These are phyloP conservation scores for Toxotes lorentzi DNA, from an alignment of 2,797 vertebrate species.

Conservation along the genomic window DNA sequence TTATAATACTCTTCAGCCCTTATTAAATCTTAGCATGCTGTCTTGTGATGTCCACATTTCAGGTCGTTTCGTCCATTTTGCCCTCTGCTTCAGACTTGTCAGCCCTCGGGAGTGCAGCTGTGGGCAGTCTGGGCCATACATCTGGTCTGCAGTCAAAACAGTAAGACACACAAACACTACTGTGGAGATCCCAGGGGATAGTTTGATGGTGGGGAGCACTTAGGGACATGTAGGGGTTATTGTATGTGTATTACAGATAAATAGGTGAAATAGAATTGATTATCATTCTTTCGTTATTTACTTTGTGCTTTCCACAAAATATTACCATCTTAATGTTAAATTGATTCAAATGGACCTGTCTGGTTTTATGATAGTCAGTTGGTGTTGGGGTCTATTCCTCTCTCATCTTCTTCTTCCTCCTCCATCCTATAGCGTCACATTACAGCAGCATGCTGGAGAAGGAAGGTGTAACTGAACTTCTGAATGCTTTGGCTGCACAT, in stretches of 20 bases:
- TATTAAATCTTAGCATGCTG: neutral
- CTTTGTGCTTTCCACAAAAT: neutral
- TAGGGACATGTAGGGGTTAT: neutral
- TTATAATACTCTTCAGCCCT: neutral
- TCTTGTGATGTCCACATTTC: constrained; percentile 38
- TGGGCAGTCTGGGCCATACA: constrained; percentile 98
- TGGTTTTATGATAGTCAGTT: constrained; percentile 11
- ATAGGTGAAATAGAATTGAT: neutral
- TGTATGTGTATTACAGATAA: neutral
- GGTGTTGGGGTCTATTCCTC: neutral
- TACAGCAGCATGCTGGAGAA: constrained; percentile 92
- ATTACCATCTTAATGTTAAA: neutral
- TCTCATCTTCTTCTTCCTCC: constrained; percentile 8
- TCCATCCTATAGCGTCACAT: constrained; percentile 84
- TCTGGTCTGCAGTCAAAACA: constrained; percentile 93
- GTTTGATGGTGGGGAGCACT: neutral
- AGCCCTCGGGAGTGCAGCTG: constrained; percentile 93
- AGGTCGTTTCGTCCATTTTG: constrained; percentile 95
- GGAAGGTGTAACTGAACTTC: constrained; percentile 90
- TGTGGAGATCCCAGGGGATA: neutral
- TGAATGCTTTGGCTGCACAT: constrained; percentile 89
- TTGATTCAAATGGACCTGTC: neutral
- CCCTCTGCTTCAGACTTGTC: constrained; percentile 89
- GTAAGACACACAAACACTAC: constrained; percentile 79
- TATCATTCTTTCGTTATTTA: neutral